phyloP scores from a whole-genome alignment of 37 sponge, comb jelly and placozoan genomes.

The Diacarnus erythraeanus region DNA sequence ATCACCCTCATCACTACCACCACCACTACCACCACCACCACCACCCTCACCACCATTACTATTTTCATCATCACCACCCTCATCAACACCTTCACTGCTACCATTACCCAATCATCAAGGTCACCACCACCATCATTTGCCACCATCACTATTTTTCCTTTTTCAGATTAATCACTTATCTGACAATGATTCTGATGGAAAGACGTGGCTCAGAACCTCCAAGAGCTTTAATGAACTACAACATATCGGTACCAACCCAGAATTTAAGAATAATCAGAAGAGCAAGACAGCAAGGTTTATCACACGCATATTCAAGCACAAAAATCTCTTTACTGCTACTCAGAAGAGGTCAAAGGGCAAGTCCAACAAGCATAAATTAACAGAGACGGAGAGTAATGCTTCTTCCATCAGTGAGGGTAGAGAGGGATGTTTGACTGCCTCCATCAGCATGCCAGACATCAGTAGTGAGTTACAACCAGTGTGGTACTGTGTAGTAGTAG shows the following conservation, averaged over 20 bases:
- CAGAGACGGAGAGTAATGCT: background rate
- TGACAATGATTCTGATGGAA: background rate
- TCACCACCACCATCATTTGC: too few relatives aligned
- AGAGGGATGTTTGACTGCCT: conserved; percentile 17
- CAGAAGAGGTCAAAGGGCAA: background rate
- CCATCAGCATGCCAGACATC: conserved; percentile 56
- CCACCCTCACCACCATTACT: too few relatives aligned
- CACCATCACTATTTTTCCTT: too few relatives aligned
- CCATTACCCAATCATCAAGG: too few relatives aligned
- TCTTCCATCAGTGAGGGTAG: background rate
- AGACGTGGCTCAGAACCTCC: background rate
- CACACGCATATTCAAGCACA: conserved; percentile 3
- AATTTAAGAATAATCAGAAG: background rate
- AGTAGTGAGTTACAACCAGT: conserved; percentile 22
- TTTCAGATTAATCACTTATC: too few relatives aligned
- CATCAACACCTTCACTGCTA: too few relatives aligned
- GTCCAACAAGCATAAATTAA: background rate
- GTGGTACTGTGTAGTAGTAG: background rate
- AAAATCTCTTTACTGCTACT: background rate
- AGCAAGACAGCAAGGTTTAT: background rate
- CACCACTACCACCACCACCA: too few relatives aligned
- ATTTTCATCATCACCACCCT: too few relatives aligned
- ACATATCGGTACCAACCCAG: background rate
- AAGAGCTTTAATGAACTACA: background rate
- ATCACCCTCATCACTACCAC: too few relatives aligned